Conservation (phyloP, 2,113 vertebrate species). For the Zapus hudsonius region DNA sequence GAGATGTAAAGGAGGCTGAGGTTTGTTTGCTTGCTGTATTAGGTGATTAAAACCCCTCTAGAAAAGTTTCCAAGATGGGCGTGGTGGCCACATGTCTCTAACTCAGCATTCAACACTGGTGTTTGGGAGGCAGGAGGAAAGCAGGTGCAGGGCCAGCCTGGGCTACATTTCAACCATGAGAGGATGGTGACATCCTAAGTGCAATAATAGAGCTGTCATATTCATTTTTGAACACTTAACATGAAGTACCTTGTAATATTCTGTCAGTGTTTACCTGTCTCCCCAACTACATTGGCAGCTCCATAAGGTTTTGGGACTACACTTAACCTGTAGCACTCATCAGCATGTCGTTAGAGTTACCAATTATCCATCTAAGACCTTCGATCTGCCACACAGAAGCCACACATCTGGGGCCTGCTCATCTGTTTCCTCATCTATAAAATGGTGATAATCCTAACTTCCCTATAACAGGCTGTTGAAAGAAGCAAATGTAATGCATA, state of each 20-base stretch:
- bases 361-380: background rate
- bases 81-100: too few relatives aligned
- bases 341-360: background rate
- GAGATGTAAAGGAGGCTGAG: background rate
- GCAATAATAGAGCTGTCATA: background rate
- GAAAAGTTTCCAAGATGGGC: background rate
- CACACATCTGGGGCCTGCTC: background rate
- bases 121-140: background rate
- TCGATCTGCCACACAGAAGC: background rate
- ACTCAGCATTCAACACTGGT: too few relatives aligned
- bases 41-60: background rate
- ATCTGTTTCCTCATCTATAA: constrained; percentile 70
- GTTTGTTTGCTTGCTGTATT: background rate
- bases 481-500: background rate
- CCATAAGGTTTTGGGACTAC: background rate
- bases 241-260: background rate
- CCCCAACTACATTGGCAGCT: background rate
- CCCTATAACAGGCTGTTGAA: background rate
- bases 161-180: background rate
- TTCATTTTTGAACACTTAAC: background rate
- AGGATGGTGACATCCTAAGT: background rate
- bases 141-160: background rate
- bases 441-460: constrained; percentile 47
- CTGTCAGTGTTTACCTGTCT: background rate
- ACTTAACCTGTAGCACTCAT: background rate